Conservation (phyloP, 2,113 vertebrate species). For the Caracal caracal region DNA sequence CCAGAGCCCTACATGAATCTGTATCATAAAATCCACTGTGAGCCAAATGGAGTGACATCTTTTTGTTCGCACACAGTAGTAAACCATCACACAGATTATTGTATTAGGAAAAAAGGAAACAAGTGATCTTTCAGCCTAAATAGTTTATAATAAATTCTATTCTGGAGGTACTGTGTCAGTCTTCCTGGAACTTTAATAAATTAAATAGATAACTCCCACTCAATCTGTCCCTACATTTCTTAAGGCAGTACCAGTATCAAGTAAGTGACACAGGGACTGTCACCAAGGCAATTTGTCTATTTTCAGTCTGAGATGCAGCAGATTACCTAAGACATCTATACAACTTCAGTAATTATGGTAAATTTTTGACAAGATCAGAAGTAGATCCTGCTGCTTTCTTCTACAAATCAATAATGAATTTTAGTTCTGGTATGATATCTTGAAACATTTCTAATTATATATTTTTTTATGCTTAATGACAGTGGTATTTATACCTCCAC, state of each 20-base stretch:
- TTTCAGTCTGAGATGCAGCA: not conserved
- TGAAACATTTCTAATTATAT: slow-evolving; percentile 17
- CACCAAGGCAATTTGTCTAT: not conserved
- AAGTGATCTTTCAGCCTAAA: slow-evolving; percentile 14
- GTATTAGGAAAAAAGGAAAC: slow-evolving; percentile 16
- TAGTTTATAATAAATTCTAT: slow-evolving; percentile 24
- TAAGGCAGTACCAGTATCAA: not conserved
- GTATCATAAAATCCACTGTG: not conserved
- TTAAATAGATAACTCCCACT: not conserved
- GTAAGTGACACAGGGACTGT: not conserved
- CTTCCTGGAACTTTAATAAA: not conserved
- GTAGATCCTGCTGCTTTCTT: not conserved
- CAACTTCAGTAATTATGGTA: not conserved
- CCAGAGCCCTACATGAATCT: not conserved
- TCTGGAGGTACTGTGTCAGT: not conserved
- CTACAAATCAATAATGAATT: not conserved
- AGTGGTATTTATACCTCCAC: too few species aligned
- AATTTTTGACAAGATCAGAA: not conserved
- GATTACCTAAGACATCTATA: not conserved
- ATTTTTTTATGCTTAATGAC: too few species aligned
- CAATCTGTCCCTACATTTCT: not conserved
- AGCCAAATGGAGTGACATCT: not conserved
- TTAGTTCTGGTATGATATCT: not conserved
- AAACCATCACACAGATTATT: not conserved
- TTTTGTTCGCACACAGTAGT: not conserved